Base-by-base conservation (phyloP, 1,140 invertebrate genomes). In the Tribolium madens region DNA sequence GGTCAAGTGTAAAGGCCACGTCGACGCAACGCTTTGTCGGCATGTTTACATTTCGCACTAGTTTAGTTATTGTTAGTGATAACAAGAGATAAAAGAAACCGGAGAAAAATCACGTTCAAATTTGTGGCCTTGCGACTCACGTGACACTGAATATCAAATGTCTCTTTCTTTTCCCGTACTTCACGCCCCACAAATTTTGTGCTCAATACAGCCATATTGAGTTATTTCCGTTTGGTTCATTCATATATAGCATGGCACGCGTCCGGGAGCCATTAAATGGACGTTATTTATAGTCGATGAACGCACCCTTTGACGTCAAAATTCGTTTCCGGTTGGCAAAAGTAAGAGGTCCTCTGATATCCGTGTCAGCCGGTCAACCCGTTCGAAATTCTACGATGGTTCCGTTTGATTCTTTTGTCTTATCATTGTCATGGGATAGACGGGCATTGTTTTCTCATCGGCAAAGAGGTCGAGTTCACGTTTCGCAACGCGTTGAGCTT, bases 1-100 rank as follows among this genome's bases (percentile, higher is more conserved):
- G 70, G 47, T 73, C 70, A 73, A 73, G 70, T 73, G 46, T 53
- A 73, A 50, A 52, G 70, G 70, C 18, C 70, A 36, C 21, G 21
- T 50, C 10, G 48, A n/a, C 21, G 21, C 13, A 6, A 26, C 12
- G 9, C 50, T 6, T 52, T 14, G 10, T 18, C n/a, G 7, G 17
- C 14, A 21, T 57, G 10, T 57, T 57, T 57, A 26, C 52, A 57
- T 57, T 57, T 57, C 10, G 52, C 52, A 17, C 15, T 14, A 26
- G 10, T 57, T 57, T 57, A 9, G 14, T 17, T 52, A 31, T 31
- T 42, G 36, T 42, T n/a, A 42, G n/a, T 42, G 36, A 42, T 42
- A 42, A 42, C 9, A n/a, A n/a, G 9, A 42, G 52, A 57, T 57
- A 57, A 57, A 17, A 64, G n/a, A 57, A 10, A 14, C 57, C 6